Conservation (phyloP, 2,888 invertebrate genomes). For the Psococerastis gibbosa region DNA sequence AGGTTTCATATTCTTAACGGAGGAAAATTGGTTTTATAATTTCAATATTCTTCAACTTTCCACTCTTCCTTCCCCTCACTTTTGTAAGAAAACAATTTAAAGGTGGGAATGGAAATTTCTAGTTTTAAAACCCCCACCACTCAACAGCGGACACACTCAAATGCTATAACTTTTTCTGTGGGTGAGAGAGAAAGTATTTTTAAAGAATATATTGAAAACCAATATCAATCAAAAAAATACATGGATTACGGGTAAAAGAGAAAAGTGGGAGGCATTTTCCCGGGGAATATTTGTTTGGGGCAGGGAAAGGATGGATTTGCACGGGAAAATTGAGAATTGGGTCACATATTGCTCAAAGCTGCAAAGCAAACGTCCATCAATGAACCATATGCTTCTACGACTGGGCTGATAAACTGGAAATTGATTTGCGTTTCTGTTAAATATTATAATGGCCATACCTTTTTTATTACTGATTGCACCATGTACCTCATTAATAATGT, state of each 20-base stretch:
- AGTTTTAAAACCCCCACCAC: background rate
- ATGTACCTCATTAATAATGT: too few species aligned
- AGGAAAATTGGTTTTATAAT: too few species aligned
- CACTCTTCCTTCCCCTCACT: background rate
- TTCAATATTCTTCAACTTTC: background rate
- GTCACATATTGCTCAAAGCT: slow-evolving; percentile 9
- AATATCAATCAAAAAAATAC: slow-evolving; percentile 10
- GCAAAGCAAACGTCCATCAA: too few species aligned
- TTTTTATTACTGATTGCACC: too few species aligned
- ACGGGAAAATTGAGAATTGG: background rate
- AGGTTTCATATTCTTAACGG: too few species aligned
- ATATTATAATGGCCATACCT: too few species aligned
- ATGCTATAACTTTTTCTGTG: background rate
- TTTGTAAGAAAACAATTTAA: background rate
- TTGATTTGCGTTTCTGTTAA: too few species aligned
- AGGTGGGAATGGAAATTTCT: background rate
- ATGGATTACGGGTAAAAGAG: too few species aligned
- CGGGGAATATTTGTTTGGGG: background rate
- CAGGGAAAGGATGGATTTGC: background rate
- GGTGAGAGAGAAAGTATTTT: slow-evolving; percentile 6
- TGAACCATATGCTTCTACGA: too few species aligned
- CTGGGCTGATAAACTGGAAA: too few species aligned
- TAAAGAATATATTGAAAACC: slow-evolving; percentile 11
- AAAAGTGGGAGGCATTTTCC: background rate
- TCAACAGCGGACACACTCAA: background rate